Evolutionary conservation across 2,888 invertebrate genomes (phyloP).

Genomic region (Alsophila aescularia): DNA sequence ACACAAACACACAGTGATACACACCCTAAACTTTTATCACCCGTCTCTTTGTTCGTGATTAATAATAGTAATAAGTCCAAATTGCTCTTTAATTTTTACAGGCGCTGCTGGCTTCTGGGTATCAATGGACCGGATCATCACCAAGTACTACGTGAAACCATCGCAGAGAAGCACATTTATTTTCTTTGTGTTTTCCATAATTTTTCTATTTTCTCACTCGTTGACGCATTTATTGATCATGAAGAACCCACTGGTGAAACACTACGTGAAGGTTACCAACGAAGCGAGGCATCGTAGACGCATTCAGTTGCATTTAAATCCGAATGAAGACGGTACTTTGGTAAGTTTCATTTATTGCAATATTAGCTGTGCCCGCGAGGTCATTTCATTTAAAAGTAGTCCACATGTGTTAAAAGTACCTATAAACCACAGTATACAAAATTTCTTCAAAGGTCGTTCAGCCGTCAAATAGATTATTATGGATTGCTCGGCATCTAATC

Average conservation of each 20-base stretch:
- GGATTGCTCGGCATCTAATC: too few relatives aligned
- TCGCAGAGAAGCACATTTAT: conserved; percentile 92
- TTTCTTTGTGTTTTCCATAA: conserved; percentile 93
- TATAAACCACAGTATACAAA: too few relatives aligned
- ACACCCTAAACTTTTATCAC: too few relatives aligned
- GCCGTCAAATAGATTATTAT: too few relatives aligned
- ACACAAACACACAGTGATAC: too few relatives aligned
- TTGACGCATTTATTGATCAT: conserved; percentile 91
- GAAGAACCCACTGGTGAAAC: conserved; percentile 92
- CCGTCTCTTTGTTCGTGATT: too few relatives aligned
- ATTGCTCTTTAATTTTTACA: conserved; percentile 52
- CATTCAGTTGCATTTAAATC: conserved; percentile 91
- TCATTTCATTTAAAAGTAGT: too few relatives aligned
- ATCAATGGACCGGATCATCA: conserved; percentile 92
- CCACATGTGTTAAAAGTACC: too few relatives aligned
- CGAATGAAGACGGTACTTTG: conserved; percentile 93
- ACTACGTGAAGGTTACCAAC: conserved; percentile 90
- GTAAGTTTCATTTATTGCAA: conserved; percentile 69
- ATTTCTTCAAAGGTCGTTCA: too few relatives aligned
- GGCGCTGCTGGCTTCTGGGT: conserved; percentile 95
- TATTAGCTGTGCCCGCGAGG: background rate
- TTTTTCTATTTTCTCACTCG: conserved; percentile 90
- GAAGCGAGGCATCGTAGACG: conserved; percentile 89
- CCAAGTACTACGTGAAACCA: conserved; percentile 90
- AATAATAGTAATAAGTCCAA: too few relatives aligned